Evolutionary conservation across 37 sponge, comb jelly and placozoan species (phyloP), one percentile per base, ranked within the genome.

Genomic region (Lycopodina hypogea): DNA sequence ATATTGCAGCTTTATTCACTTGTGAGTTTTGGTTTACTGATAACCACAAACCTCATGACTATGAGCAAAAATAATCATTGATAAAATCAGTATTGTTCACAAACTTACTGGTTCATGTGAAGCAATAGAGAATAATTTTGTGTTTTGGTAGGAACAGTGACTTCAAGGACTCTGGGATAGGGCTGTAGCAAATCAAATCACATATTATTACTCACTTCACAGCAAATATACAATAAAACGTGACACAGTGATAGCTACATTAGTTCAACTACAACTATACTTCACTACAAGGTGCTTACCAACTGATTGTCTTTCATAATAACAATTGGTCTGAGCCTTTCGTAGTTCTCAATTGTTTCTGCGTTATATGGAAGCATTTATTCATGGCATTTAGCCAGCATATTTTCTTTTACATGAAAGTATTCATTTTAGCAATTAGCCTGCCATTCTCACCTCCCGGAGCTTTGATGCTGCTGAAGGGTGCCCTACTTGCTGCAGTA

Each of bases 291-390:
- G 19, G 18, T 24, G 24, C 76, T 61, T 29, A 77, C 77, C 50
- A 40, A 22, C 1, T 37, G 36, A 22, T 29, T 37, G n/a, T 80
- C 71, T 59, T 36, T 57, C 56, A 72, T 15, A 52, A 36, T 55
- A 17, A 86, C 52, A 36, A 48, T 66, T 53, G 86, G 86, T 1
- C 15, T 6, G 7, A 86, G 74, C 45, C 37, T 58, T 48, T 78
- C 79, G 36, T 86, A 86, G 21, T 67, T 86, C 34, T 37, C 29
- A 19, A 86, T 62, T 7, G 74, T 86, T 65, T 73, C 86, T 86
- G 74, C 68, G 57, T 18, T 1, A 55, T 1, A 60, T 61, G 2
- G 6, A 32, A 19, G 18, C 22, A 11, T 39, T 76, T 2, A 62
- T 11, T 62, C 29, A n/a, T 62, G 53, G 53, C 53, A 38, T 36